Evolutionary conservation across 2,888 invertebrate species (phyloP).

Genomic region (Megastigmus dorsalis): DNA sequence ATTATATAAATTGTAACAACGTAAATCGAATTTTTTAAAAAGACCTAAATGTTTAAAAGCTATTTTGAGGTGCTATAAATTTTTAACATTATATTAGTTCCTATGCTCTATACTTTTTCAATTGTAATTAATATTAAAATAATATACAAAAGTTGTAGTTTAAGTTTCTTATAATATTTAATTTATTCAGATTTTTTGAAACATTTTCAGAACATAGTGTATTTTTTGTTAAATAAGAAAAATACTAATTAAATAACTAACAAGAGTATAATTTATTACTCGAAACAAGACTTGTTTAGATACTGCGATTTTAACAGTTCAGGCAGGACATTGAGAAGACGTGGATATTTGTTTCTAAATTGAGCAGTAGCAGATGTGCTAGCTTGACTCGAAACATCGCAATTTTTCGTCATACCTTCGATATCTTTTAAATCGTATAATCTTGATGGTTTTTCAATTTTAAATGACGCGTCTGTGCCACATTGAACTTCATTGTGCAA

Average conservation of each 20-base stretch:
- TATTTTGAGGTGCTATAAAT: conserved; percentile 44
- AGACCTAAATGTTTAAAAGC: conserved; percentile 21
- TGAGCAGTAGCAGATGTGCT: background rate
- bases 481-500: background rate
- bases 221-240: conserved; percentile 9
- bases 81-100: conserved; percentile 45
- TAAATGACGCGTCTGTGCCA: background rate
- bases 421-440: background rate
- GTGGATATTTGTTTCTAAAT: conserved; percentile 24
- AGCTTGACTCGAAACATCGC: background rate
- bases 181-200: conserved; percentile 4
- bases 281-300: conserved; percentile 45
- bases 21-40: conserved; percentile 29
- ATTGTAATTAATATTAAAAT: conserved; percentile 20
- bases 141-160: conserved; percentile 24
- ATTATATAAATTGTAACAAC: conserved; percentile 41
- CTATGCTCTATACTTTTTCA: conserved; percentile 46
- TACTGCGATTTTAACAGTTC: conserved; percentile 43
- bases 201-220: background rate
- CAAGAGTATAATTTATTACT: conserved; percentile 22
- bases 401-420: background rate
- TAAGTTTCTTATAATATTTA: background rate
- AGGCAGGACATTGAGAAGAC: background rate
- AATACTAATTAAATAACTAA: background rate
- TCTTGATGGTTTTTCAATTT: background rate